A percentile compares a stretch with the other conserved stretches of the same genome.
Conservation (phyloP, 2,797 vertebrate species). For the Podargus strigoides region DNA sequence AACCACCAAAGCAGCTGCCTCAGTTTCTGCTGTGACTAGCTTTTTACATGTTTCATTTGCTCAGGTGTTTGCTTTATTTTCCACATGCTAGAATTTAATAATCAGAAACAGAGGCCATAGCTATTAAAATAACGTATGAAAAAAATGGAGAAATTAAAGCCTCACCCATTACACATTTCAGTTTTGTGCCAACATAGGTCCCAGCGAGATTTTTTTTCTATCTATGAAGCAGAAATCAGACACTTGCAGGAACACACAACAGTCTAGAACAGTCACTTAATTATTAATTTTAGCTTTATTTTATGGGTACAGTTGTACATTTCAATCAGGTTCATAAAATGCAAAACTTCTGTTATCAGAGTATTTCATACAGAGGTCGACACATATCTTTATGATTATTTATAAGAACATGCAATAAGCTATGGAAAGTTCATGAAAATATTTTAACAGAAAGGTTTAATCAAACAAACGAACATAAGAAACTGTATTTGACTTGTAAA, state of each 20-base stretch:
- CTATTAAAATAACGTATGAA: neutral
- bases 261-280: neutral
- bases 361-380: neutral
- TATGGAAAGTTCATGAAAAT: conserved; percentile 57
- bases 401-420: conserved; percentile 58
- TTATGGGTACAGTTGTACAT: neutral
- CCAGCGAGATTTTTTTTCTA: neutral
- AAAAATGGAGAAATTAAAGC: neutral
- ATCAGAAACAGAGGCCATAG: neutral
- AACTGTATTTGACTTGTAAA: neutral
- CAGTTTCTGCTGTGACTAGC: neutral
- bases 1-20: neutral
- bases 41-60: neutral
- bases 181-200: neutral
- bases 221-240: neutral
- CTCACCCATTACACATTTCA: neutral
- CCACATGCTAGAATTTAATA: neutral
- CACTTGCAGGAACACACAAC: neutral
- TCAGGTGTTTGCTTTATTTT: neutral
- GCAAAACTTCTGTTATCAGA: neutral
- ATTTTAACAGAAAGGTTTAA: conserved; percentile 40
- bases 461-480: neutral
- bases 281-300: conserved; percentile 27
- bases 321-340: neutral
- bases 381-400: conserved; percentile 11